Conservation (phyloP, 2,888 invertebrate species). For the Drosophila borealis region DNA sequence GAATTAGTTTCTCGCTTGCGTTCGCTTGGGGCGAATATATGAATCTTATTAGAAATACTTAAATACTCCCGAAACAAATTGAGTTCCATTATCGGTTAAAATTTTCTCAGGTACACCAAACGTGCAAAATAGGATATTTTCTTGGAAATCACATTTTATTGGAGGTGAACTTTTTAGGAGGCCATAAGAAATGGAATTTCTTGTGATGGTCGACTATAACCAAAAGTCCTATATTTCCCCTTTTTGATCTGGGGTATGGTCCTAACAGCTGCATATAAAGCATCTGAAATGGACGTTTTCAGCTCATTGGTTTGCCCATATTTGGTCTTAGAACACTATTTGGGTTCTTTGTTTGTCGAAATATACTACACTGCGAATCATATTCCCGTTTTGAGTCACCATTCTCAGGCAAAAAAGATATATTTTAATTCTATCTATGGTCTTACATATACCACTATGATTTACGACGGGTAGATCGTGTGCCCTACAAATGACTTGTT, state of each 20-base stretch:
- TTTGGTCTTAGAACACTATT: too few relatives aligned
- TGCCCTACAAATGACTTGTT: too few relatives aligned
- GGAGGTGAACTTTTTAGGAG: neutral
- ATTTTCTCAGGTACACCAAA: neutral
- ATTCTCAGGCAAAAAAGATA: too few relatives aligned
- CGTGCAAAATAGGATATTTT: neutral
- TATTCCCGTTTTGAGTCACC: too few relatives aligned
- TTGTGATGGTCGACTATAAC: neutral
- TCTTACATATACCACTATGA: too few relatives aligned
- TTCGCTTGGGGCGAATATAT: neutral
- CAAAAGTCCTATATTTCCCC: neutral
- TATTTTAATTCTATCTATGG: too few relatives aligned
- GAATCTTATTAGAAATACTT: neutral
- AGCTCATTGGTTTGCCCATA: too few relatives aligned
- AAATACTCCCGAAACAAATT: neutral
- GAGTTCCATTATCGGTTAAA: slow-evolving; percentile 1
- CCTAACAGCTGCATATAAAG: neutral
- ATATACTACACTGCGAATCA: too few relatives aligned
- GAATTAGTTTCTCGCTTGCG: too few relatives aligned
- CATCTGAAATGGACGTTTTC: neutral
- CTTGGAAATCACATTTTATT: neutral
- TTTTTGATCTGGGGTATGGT: neutral
- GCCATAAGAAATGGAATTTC: neutral
- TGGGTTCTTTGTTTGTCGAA: too few relatives aligned
- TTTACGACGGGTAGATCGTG: too few relatives aligned